Evolutionary conservation across 2,113 vertebrate species (phyloP).

Genomic region (Hyaena hyaena): DNA sequence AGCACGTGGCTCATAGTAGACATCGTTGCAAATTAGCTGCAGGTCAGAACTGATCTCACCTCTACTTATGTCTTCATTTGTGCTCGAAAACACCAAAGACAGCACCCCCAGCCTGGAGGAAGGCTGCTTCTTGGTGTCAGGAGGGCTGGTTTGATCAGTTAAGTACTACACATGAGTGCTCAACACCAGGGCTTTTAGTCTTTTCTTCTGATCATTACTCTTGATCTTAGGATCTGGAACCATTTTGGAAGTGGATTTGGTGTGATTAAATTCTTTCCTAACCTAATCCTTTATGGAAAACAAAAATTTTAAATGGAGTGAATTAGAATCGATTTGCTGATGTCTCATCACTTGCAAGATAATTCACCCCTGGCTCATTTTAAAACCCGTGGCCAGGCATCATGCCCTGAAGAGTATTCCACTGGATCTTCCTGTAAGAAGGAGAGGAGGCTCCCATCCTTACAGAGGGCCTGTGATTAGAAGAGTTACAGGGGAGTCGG

Average conservation of each 20-base stretch:
- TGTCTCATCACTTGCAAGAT: not conserved
- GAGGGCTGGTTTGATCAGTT: not conserved
- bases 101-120: not conserved
- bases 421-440: not conserved
- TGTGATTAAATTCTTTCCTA: conserved; percentile 72
- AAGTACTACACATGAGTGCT: not conserved
- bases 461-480: not conserved
- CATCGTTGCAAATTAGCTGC: not conserved
- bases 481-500: not conserved
- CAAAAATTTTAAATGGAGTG: conserved; percentile 56
- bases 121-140: not conserved
- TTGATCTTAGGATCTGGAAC: conserved; percentile 59
- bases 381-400: not conserved
- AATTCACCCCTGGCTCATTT: not conserved
- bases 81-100: not conserved
- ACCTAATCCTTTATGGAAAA: conserved; percentile 70
- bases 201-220: conserved; percentile 51
- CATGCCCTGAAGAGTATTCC: not conserved
- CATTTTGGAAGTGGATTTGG: conserved; percentile 68
- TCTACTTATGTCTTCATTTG: not conserved
- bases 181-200: not conserved
- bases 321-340: conserved; percentile 56
- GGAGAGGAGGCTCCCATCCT: not conserved
- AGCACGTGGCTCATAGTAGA: not conserved
- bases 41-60: not conserved